Conservation (phyloP, 2,113 vertebrate species). For the Myrmecophaga tridactyla region DNA sequence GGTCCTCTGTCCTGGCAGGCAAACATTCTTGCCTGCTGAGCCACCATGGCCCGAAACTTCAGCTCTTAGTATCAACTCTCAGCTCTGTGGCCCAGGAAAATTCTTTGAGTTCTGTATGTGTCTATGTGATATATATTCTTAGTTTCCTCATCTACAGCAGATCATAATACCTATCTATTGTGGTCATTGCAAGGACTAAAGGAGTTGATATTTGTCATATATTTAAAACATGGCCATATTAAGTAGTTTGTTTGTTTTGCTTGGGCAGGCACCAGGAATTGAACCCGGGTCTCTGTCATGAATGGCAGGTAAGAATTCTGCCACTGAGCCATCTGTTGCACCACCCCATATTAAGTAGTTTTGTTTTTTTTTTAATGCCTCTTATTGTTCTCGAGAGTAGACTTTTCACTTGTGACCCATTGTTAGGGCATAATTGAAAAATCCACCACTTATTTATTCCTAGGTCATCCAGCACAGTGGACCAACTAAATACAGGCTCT, state of each 20-base stretch:
- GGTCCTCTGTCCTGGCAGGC: no score
- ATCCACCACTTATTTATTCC: background rate
- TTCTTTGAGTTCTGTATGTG: background rate
- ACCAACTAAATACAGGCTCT: background rate
- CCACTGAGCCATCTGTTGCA: no score
- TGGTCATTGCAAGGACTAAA: background rate
- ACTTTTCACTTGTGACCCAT: background rate
- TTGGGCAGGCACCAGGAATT: no score
- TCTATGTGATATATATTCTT: background rate
- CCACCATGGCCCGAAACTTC: no score
- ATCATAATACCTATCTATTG: background rate
- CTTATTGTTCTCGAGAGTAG: background rate
- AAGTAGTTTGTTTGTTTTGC: background rate
- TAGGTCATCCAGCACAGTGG: background rate
- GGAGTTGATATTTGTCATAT: background rate
- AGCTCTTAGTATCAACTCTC: background rate
- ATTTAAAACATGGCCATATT: background rate
- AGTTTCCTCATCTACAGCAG: background rate
- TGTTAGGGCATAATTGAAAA: background rate
- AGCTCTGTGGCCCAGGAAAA: background rate
- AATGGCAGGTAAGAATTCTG: no score
- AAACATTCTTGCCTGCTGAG: no score
- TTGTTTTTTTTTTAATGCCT: background rate
- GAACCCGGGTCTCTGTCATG: no score
- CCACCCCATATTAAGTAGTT: background rate